These are phyloP conservation scores for Bucco capensis DNA, from an alignment of 2,113 vertebrate species.

Conservation along the genomic window DNA sequence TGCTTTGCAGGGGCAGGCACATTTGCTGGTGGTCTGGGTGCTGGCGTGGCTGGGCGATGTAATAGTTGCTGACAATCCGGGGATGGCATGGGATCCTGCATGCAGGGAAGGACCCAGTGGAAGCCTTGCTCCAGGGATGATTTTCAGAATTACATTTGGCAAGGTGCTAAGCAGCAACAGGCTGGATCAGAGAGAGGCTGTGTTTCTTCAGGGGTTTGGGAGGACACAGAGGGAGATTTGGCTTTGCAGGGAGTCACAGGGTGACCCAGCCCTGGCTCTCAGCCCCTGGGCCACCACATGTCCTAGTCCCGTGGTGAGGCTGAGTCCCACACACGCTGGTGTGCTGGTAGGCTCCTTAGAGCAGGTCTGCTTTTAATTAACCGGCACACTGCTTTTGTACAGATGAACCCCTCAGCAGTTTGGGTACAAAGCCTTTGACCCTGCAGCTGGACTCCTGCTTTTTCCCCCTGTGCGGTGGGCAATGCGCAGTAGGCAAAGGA, in stretches of 20 bases:
- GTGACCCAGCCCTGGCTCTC: neutral
- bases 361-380: conserved; percentile 30
- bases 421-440: rapidly evolving
- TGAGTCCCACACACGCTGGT: neutral
- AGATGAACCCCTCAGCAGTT: neutral
- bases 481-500: rapidly evolving
- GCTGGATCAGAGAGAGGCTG: neutral
- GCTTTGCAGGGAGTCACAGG: neutral
- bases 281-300: neutral
- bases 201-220: neutral
- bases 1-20: neutral
- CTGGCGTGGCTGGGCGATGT: rapidly evolving
- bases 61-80: neutral
- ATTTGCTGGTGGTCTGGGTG: rapidly evolving
- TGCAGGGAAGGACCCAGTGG: neutral
- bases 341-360: neutral
- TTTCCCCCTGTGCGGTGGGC: rapidly evolving
- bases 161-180: neutral
- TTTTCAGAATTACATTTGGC: neutral
- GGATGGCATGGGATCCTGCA: neutral
- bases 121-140: neutral
- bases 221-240: rapidly evolving
- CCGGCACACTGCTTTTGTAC: neutral
- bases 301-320: neutral
- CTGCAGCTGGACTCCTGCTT: rapidly evolving